Conservation (phyloP, 2,888 invertebrate species). For the Nudaria mundana region DNA sequence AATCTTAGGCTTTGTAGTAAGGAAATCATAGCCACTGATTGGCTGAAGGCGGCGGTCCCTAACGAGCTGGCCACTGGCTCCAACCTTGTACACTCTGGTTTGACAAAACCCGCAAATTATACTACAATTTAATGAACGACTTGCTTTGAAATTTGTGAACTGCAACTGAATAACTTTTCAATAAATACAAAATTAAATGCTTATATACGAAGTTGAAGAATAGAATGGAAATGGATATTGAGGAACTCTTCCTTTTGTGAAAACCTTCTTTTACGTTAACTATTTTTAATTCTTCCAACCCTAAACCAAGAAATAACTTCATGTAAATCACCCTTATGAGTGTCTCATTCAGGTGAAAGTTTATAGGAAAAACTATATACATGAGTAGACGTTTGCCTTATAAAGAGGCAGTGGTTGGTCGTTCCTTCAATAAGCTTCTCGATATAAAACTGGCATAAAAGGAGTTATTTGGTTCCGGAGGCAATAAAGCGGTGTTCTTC, state of each 20-base stretch:
- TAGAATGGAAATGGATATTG: no score
- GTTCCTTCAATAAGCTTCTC: slow-evolving; percentile 51
- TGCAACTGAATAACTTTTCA: no score
- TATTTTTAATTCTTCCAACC: no score
- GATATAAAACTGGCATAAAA: slow-evolving; percentile 68
- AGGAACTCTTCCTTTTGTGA: no score
- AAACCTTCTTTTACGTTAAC: background rate
- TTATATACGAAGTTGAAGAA: no score
- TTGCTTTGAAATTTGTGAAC: background rate
- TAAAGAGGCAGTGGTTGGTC: slow-evolving; percentile 23
- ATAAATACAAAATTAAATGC: no score
- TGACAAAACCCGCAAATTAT: slow-evolving; percentile 30
- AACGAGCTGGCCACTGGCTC: slow-evolving; percentile 25
- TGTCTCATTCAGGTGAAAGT: slow-evolving; percentile 17
- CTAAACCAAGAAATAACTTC: no score
- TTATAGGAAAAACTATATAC: slow-evolving; percentile 20
- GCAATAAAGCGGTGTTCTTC: slow-evolving; percentile 68
- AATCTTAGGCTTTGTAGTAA: slow-evolving; percentile 28
- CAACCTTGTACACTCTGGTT: slow-evolving; percentile 35
- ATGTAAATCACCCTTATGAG: background rate
- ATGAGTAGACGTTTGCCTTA: slow-evolving; percentile 34
- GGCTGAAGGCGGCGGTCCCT: slow-evolving; percentile 28
- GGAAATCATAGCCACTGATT: slow-evolving; percentile 23
- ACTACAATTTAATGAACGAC: slow-evolving; percentile 15
- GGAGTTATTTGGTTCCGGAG: slow-evolving; percentile 72